phyloP scores from a whole-genome alignment of 2,888 invertebrate genomes.

The Zygogramma bicolorata region DNA sequence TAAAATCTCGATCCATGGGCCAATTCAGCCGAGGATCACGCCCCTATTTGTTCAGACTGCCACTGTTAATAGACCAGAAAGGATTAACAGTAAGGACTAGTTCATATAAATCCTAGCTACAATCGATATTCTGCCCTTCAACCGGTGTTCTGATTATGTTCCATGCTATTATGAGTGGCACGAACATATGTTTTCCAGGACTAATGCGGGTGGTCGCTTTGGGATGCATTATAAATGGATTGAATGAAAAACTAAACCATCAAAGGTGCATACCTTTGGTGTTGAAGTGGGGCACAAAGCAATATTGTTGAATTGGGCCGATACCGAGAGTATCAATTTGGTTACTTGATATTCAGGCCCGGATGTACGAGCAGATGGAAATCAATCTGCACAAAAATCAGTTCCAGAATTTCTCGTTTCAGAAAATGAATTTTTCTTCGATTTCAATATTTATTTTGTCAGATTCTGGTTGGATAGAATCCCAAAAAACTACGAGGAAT shows the following conservation, averaged over 20 bases:
- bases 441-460: too few relatives aligned
- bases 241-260: background rate
- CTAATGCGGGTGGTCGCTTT: background rate
- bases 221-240: background rate
- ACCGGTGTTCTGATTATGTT: slow-evolving; percentile 7
- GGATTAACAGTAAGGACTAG: slow-evolving; percentile 2
- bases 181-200: slow-evolving; percentile 3
- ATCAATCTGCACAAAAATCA: too few relatives aligned
- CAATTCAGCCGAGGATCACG: background rate
- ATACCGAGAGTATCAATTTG: too few relatives aligned
- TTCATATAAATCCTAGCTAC: background rate
- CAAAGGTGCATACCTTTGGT: background rate
- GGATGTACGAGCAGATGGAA: too few relatives aligned
- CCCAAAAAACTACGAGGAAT: too few relatives aligned
- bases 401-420: too few relatives aligned
- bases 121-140: background rate
- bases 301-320: background rate
- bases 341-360: too few relatives aligned
- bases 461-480: too few relatives aligned
- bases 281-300: background rate
- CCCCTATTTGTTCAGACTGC: background rate
- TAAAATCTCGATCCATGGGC: too few relatives aligned
- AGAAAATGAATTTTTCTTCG: too few relatives aligned
- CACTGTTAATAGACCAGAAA: background rate
- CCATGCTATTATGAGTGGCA: background rate